Base-by-base conservation (phyloP, 2,888 invertebrate genomes). In the Heliconius ismenius region DNA sequence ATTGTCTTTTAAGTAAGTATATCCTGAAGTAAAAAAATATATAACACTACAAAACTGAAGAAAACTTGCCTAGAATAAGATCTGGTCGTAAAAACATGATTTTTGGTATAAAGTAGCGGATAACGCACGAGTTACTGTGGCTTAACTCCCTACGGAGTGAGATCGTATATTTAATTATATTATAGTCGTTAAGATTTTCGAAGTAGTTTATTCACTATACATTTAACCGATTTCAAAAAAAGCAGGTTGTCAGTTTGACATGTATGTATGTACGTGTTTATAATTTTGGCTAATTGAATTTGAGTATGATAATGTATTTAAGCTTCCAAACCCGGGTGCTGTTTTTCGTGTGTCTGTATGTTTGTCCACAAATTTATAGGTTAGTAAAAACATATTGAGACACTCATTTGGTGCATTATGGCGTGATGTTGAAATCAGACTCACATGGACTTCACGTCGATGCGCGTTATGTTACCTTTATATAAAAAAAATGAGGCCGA, bases 21-120 rank as follows among this genome's bases (percentile, higher is more conserved):
- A 32, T 32, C 6, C 3, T 58, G 58, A 58, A 58, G 9, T n/a
- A 3, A n/a, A n/a, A 58, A 58, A 58, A 58, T 24, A 39, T 13
- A 36, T n/a, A n/a, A 36, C 21, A 15, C 21, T 4, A 9, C 39
- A 6, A 28, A 69, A 69, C 58, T 58, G 13, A 32, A 70, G n/a
- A 36, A 24, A 21, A 28, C 54, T 39, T 36, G 21, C 64, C 67
- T 28, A 77, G 60, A 77, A 63, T 54, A 36, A 54, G 69, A 73
- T 73, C 72, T 62, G 65, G 70, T 78, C 75, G 43, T 73, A 75
- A 76, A 78, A 72, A 64, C 43, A 78, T 73, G 77, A 70, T 79
- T 73, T 69, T 72, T 77, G 77, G 81, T 81, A 81, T 79, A 81
- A 80, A 80, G 78, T 77, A 62, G 64, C 78, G 78, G 81, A 81